Evolutionary conservation across 2,888 invertebrate species (phyloP).

Genomic region (Caenorhabditis sp.): DNA sequence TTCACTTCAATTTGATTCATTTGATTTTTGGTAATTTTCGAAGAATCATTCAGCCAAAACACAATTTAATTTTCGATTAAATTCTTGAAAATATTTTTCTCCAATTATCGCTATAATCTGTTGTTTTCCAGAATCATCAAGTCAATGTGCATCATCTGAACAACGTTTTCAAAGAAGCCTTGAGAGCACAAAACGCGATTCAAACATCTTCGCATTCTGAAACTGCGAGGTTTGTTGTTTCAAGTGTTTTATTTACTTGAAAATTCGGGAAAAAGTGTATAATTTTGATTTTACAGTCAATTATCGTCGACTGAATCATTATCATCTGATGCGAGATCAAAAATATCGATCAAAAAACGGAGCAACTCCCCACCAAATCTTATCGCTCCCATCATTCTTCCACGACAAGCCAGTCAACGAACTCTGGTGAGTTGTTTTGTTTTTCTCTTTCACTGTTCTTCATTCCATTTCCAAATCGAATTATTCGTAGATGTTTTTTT

Average conservation of each 20-base stretch:
- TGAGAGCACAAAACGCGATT: conserved; percentile 5
- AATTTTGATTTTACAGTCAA: conserved; percentile 5
- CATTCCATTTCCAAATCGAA: background rate
- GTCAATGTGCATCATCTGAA: conserved; percentile 15
- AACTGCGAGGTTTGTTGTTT: conserved; percentile 1
- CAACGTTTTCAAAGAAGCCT: conserved; percentile 19
- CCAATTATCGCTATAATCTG: no score
- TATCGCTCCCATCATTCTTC: conserved; percentile 29
- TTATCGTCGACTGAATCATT: conserved; percentile 47
- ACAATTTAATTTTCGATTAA: no score
- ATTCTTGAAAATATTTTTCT: no score
- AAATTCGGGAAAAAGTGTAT: background rate
- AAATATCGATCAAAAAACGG: conserved; percentile 50
- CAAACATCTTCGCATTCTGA: conserved; percentile 9
- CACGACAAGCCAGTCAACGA: conserved; percentile 18
- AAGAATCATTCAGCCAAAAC: no score
- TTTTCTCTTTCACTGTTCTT: conserved; percentile 4
- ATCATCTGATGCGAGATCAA: conserved; percentile 48
- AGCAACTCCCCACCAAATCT: conserved; percentile 37
- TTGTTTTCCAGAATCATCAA: background rate
- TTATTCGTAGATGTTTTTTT: conserved; percentile 7
- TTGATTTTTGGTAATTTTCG: no score
- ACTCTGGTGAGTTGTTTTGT: conserved; percentile 35
- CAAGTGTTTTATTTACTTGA: no score
- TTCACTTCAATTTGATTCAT: no score